Conservation (phyloP, 2,113 vertebrate genomes). For the Myiozetetes cayanensis region DNA sequence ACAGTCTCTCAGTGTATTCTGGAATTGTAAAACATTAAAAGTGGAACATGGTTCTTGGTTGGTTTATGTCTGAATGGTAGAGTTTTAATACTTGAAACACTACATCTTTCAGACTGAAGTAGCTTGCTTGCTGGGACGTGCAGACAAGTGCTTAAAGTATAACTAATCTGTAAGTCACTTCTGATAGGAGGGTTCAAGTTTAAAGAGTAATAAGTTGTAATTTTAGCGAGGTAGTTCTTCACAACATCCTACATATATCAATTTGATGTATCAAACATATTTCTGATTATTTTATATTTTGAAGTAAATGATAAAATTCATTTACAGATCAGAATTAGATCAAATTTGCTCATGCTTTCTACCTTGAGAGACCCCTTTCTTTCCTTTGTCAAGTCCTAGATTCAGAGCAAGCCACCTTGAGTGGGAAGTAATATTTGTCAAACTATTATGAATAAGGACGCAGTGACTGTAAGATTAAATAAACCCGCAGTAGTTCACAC, state of each 20-base stretch:
- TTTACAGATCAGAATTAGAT: not conserved
- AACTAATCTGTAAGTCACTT: not conserved
- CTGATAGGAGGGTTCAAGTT: not conserved
- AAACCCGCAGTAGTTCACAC: not conserved
- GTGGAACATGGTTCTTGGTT: conserved; percentile 50
- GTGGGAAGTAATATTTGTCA: conserved; percentile 34
- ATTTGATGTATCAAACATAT: not conserved
- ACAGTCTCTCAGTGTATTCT: conserved; percentile 50
- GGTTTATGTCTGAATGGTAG: conserved; percentile 31
- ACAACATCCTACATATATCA: not conserved
- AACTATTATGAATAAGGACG: not conserved
- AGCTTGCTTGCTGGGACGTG: not conserved
- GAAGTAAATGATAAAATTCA: not conserved
- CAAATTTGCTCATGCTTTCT: not conserved
- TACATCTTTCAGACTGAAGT: not conserved
- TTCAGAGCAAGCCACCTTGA: not conserved
- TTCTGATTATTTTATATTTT: not conserved
- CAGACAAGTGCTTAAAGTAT: not conserved
- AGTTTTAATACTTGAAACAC: conserved; percentile 42
- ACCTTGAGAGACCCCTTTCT: not conserved
- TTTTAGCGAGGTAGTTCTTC: not conserved
- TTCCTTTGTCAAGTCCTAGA: not conserved
- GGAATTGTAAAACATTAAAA: conserved; percentile 60
- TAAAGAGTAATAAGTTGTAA: not conserved
- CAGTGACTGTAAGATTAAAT: conserved; percentile 25